Evolutionary conservation across 2,797 vertebrate genomes (phyloP), one percentile per base, ranked within the genome.

Genomic region (Natrix natrix): DNA sequence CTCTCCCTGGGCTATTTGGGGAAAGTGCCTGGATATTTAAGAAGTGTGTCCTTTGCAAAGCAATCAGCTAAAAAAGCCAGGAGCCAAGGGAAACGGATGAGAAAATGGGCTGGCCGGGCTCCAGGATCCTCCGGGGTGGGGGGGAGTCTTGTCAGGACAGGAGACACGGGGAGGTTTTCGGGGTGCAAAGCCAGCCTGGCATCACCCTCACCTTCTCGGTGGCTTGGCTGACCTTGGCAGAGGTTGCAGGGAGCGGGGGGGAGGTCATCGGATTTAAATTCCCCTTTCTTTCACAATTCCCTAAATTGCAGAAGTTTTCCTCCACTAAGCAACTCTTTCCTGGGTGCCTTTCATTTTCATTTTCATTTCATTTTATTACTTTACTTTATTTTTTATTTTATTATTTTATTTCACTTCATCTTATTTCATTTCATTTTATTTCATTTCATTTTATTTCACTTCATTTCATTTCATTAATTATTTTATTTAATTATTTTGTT

Each of bases 11-110:
- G 93, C 94, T 78, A 94, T 95, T 95, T 94, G 92, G 93, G 94
- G 52, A 28, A 91, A 66, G 20, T 0, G 66, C 92, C 91, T 52
- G 8, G 32, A 95, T 94, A 95, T 95, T 95, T 95, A 94, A 96
- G 95, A 94, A 93, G 93, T 93, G 8, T 92, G 94, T 95, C 95
- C 94, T 95, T 93, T 91, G 93, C 93, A 95, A 57, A 59, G 95
- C 96, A 96, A 94, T 94, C 91, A 78, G 93, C 93, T 96, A 95
- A 95, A 95, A 91, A 94, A 88, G 37, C 93, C 93, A 91, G 95
- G 96, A 61, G 93, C 96, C 90, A 95, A 91, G 92, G 90, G 12
- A 89, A 95, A 89, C 22, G 8, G 83, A 63, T 37, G 63, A 60
- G 43, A 43, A 28, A 54, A 91, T 4, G 26, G 56, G 8, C 56